A percentile compares a stretch with the other conserved stretches of the same genome.
Conservation (phyloP, 2,888 invertebrate species). For the Caenorhabditis auriculariae region DNA sequence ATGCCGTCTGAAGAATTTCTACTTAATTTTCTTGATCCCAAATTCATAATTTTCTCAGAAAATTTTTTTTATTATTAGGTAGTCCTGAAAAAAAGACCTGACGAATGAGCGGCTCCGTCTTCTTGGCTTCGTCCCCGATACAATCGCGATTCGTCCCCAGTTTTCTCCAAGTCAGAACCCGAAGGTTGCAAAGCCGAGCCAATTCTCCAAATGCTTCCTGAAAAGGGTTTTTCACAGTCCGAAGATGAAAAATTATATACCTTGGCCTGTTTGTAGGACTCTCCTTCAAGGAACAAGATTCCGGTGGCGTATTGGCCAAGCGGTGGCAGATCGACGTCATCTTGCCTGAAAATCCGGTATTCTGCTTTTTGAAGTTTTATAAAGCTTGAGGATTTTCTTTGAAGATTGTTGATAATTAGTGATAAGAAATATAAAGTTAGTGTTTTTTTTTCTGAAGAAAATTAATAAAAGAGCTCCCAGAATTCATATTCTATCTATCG, state of each 20-base stretch:
- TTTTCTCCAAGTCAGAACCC: constrained; percentile 88
- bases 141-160: constrained; percentile 83
- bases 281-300: constrained; percentile 82
- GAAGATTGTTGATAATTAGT: too few relatives aligned
- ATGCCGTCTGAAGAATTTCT: neutral
- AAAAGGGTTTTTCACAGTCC: neutral
- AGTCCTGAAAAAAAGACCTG: constrained; percentile 74
- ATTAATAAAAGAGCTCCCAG: too few relatives aligned
- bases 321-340: constrained; percentile 77
- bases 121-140: constrained; percentile 87
- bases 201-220: constrained; percentile 76
- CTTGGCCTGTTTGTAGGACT: constrained; percentile 63
- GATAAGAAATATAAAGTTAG: too few relatives aligned
- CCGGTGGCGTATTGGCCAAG: constrained; percentile 93
- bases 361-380: too few relatives aligned
- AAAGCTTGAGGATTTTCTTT: too few relatives aligned
- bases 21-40: neutral
- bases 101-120: constrained; percentile 91
- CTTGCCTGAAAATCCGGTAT: constrained; percentile 38
- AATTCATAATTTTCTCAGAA: neutral
- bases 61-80: constrained; percentile 64
- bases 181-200: constrained; percentile 78
- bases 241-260: constrained; percentile 2
- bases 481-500: too few relatives aligned
- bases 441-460: too few relatives aligned